Percentiles rank a stretch among this genome's conserved stretches.
phyloP scores from a whole-genome alignment of 2,888 invertebrate genomes.

The Drosophila dives region DNA sequence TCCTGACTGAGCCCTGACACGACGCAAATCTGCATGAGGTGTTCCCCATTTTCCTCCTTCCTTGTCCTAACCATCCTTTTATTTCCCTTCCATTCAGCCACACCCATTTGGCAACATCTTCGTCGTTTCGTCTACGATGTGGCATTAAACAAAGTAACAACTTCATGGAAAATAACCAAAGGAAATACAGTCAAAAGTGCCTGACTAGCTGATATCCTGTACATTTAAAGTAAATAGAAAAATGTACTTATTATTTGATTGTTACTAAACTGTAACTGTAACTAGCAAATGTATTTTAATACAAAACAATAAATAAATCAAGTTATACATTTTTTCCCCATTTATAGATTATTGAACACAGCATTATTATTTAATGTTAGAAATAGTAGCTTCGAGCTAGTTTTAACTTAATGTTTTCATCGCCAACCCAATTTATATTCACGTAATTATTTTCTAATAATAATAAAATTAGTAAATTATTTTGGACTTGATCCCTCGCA shows the following conservation, averaged over 20 bases:
- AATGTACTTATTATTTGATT: background rate
- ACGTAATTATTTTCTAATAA: background rate
- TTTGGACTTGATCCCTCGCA: background rate
- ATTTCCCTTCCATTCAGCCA: background rate
- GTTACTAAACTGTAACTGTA: background rate
- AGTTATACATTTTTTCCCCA: background rate
- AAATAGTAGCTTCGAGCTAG: no score
- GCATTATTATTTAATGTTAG: background rate
- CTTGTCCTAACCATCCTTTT: background rate
- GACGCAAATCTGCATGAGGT: constrained; percentile 54
- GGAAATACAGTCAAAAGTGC: background rate
- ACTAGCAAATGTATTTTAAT: background rate
- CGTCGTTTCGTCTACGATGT: constrained; percentile 54
- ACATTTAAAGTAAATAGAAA: background rate
- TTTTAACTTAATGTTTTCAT: background rate
- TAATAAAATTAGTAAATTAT: background rate
- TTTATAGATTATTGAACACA: background rate
- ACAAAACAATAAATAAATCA: background rate
- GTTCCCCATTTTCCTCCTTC: background rate
- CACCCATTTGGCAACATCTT: constrained; percentile 35
- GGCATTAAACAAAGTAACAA: constrained; percentile 78
- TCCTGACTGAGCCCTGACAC: constrained; percentile 50
- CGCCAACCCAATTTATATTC: background rate
- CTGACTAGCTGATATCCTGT: constrained; percentile 1
- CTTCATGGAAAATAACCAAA: constrained; percentile 57